These are phyloP conservation scores for Synanthedon tipuliformis DNA, from an alignment of 2,888 invertebrate species.

Conservation along the genomic window DNA sequence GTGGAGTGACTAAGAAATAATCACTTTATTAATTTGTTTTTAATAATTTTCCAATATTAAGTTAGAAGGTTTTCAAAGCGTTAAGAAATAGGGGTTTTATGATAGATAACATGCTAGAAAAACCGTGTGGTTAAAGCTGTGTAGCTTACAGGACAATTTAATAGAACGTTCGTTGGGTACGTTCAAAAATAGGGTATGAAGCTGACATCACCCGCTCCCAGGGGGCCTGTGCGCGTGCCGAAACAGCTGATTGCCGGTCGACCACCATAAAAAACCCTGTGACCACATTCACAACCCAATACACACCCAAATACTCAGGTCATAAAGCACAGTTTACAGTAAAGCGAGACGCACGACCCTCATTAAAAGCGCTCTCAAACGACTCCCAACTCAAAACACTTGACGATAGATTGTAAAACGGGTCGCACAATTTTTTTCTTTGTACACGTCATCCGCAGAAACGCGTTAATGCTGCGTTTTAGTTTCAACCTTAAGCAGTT, in stretches of 20 bases:
- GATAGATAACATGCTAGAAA: too few relatives aligned
- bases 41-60: too few relatives aligned
- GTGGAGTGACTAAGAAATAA: too few relatives aligned
- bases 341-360: constrained; percentile 28
- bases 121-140: too few relatives aligned
- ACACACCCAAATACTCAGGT: constrained; percentile 8
- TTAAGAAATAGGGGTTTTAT: too few relatives aligned
- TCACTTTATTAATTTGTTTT: too few relatives aligned
- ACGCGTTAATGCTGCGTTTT: constrained; percentile 15
- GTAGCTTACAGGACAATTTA: constrained; percentile 37
- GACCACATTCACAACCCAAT: constrained; percentile 17
- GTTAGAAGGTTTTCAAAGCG: too few relatives aligned
- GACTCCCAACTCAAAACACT: constrained; percentile 26
- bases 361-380: constrained; percentile 16
- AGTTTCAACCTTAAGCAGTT: constrained; percentile 19
- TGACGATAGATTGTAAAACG: constrained; percentile 27
- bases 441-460: constrained; percentile 40
- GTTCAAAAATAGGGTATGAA: constrained; percentile 19
- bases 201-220: constrained; percentile 49
- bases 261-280: constrained; percentile 57
- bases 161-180: constrained; percentile 29
- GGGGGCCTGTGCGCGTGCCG: constrained; percentile 56
- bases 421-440: constrained; percentile 23
- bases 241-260: constrained; percentile 65
- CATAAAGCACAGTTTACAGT: constrained; percentile 10